phyloP scores from a whole-genome alignment of 1,140 invertebrate species.

The Chelonus insularis region DNA sequence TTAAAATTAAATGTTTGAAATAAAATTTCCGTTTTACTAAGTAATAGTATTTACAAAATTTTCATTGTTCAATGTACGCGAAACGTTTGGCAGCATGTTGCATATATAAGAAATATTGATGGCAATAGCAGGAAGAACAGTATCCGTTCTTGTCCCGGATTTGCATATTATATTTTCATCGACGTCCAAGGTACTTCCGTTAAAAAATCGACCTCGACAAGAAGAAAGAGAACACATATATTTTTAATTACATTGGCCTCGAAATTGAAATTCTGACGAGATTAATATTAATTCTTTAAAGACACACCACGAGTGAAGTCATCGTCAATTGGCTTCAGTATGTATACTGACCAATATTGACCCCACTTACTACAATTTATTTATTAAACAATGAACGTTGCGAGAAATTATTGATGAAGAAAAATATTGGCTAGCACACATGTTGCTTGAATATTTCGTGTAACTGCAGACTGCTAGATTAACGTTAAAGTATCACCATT shows the following conservation, averaged over 20 bases:
- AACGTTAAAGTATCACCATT: constrained; percentile 19
- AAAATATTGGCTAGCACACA: constrained; percentile 7
- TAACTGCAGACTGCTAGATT: constrained; percentile 7
- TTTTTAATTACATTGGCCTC: constrained; percentile 11
- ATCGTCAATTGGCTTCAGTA: constrained; percentile 14
- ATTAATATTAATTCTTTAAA: constrained; percentile 3
- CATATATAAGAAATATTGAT: constrained; percentile 15
- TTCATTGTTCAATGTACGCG: constrained; percentile 7
- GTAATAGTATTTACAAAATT: too few relatives aligned
- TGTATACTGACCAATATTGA: constrained; percentile 3
- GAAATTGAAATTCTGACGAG: constrained; percentile 8
- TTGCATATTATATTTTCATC: constrained; percentile 57
- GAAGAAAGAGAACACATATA: not conserved
- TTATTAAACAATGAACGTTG: not conserved
- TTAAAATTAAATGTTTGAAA: too few relatives aligned
- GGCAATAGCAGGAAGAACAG: constrained; percentile 48
- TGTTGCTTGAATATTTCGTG: not conserved
- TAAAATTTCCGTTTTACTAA: too few relatives aligned
- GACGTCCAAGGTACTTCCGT: constrained; percentile 51
- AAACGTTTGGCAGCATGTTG: constrained; percentile 14
- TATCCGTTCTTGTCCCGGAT: constrained; percentile 48
- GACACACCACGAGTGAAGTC: constrained; percentile 1
- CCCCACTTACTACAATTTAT: constrained; percentile 13
- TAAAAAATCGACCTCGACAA: constrained; percentile 18
- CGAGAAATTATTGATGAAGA: not conserved